These are phyloP conservation scores for Blastobasis lacticolella DNA, from an alignment of 2,888 invertebrate species.

Conservation along the genomic window DNA sequence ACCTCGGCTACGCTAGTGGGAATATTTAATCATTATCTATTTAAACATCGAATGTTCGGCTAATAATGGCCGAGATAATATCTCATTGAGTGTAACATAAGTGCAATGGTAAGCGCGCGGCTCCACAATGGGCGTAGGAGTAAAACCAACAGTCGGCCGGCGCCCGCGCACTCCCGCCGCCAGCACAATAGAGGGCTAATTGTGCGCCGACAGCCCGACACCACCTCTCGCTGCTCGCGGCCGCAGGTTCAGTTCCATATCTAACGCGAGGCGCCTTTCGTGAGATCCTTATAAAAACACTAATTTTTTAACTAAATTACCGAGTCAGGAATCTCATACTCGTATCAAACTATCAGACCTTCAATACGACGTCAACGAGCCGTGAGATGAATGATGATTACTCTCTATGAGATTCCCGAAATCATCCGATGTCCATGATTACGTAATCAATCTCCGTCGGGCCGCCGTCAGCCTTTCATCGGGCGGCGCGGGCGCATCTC, in stretches of 20 bases:
- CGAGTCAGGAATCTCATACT: conserved; percentile 26
- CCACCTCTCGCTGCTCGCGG: conserved; percentile 20
- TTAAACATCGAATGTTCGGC: conserved; percentile 45
- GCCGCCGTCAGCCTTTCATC: conserved; percentile 63
- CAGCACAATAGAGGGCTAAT: conserved; percentile 62
- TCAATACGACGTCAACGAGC: conserved; percentile 55
- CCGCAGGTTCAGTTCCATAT: no score
- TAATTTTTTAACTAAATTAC: not conserved
- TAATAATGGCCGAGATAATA: conserved; percentile 59
- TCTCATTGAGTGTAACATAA: conserved; percentile 42
- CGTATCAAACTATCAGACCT: conserved; percentile 31
- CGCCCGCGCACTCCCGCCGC: conserved; percentile 39
- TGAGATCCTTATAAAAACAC: not conserved
- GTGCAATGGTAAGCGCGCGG: conserved; percentile 48
- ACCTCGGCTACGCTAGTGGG: conserved; percentile 26
- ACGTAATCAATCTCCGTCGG: conserved; percentile 70
- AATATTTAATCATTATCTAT: conserved; percentile 52
- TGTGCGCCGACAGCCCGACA: conserved; percentile 64
- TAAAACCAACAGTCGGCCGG: conserved; percentile 48
- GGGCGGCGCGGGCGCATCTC: conserved; percentile 52
- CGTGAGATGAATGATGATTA: conserved; percentile 66
- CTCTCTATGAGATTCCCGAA: conserved; percentile 64
- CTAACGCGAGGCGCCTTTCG: conserved; percentile 11
- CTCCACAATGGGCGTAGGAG: conserved; percentile 68
- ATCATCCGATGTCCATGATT: conserved; percentile 62